phyloP scores from a whole-genome alignment of 2,888 invertebrate species.

The Luperina testacea region DNA sequence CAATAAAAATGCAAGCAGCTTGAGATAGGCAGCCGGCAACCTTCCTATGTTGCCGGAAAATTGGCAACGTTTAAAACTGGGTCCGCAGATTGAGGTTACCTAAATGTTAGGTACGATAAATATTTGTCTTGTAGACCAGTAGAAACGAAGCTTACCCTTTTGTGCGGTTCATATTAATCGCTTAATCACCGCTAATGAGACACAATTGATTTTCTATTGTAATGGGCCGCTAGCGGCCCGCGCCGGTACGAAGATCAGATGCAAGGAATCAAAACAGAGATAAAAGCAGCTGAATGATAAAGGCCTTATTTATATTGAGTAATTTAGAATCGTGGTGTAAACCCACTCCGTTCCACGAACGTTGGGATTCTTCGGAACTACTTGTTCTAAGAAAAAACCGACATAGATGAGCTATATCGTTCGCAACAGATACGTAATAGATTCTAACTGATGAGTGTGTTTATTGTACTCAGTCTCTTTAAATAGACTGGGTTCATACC shows the following conservation, averaged over 20 bases:
- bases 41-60: constrained; percentile 20
- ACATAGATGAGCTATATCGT: constrained; percentile 12
- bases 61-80: constrained; percentile 36
- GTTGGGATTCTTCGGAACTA: constrained; percentile 26
- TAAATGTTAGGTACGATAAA: constrained; percentile 9
- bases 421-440: constrained; percentile 27
- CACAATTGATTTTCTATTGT: no score
- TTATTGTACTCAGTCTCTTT: constrained; percentile 32
- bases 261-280: background rate
- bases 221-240: no score
- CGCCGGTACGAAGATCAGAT: no score
- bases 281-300: constrained; percentile 11
- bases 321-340: constrained; percentile 32
- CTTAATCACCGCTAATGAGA: no score
- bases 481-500: constrained; percentile 33
- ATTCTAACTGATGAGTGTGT: constrained; percentile 35
- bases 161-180: background rate
- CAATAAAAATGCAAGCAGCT: constrained; percentile 2
- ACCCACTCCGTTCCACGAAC: constrained; percentile 15
- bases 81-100: constrained; percentile 36
- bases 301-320: constrained; percentile 6
- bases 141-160: background rate
- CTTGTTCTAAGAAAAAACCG: constrained; percentile 34
- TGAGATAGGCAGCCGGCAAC: background rate
- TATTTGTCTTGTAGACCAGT: background rate